These are phyloP conservation scores for Drosophila macrospina DNA, from an alignment of 2,888 invertebrate genomes.

Conservation along the genomic window DNA sequence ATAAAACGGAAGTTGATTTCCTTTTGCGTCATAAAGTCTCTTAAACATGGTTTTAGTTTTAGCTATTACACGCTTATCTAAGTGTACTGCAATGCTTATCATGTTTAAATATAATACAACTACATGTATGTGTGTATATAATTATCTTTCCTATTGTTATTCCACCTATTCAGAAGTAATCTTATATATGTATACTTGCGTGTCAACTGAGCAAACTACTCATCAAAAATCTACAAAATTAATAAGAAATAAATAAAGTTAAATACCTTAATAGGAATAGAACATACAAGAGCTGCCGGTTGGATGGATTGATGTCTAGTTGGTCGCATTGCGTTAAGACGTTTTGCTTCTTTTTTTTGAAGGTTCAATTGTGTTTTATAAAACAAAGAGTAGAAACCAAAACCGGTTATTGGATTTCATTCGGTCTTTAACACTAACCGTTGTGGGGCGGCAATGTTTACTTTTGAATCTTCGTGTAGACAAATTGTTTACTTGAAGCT, in stretches of 20 bases:
- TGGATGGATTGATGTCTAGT: neutral
- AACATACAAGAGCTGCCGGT: constrained; percentile 17
- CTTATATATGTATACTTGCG: too few relatives aligned
- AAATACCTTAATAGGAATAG: constrained; percentile 25
- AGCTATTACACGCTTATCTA: constrained; percentile 30
- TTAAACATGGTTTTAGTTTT: constrained; percentile 7
- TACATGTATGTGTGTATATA: neutral
- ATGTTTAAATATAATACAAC: constrained; percentile 8
- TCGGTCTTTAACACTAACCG: constrained; percentile 40
- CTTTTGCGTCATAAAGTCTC: neutral
- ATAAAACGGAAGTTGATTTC: constrained; percentile 23
- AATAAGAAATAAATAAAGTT: constrained; percentile 13
- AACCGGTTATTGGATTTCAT: constrained; percentile 61
- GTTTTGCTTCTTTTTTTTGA: constrained; percentile 30
- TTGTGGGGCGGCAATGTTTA: constrained; percentile 55
- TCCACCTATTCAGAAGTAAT: neutral
- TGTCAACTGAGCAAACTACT: constrained; percentile 31
- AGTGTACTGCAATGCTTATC: constrained; percentile 35
- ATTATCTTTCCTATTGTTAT: constrained; percentile 1
- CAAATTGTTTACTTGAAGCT: constrained; percentile 66
- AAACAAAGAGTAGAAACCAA: constrained; percentile 52
- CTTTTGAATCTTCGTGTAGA: constrained; percentile 52
- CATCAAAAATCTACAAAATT: constrained; percentile 15
- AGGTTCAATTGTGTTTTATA: constrained; percentile 56
- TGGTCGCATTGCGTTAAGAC: constrained; percentile 30